Base-by-base conservation (phyloP, 2,888 invertebrate genomes). In the Drosophila meridionalis region DNA sequence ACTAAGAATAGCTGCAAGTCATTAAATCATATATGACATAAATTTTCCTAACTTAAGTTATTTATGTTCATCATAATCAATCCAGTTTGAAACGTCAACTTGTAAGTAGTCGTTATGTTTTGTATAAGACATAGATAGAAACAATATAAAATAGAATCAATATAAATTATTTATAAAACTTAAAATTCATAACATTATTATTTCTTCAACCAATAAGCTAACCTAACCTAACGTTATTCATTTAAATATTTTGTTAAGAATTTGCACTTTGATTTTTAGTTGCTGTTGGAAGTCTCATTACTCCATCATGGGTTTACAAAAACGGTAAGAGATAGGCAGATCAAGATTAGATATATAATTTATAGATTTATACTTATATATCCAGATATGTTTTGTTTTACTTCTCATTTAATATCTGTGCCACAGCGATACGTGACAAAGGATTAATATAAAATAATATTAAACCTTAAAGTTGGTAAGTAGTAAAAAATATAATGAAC, bases 401-500 rank as follows among this genome's bases (percentile, higher is more conserved):
- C 47, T 6, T 3, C 12, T 47, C 47, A 47, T 28, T 28, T 28
- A 30, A n/a, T 30, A 14, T 30, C 14, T 2, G 26, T 12, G 28
- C n/a, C 32, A 9, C n/a, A n/a, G n/a, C 9, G 9, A n/a, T 32
- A 9, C n/a, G 20, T 50, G n/a, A 11, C 11, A 20, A 11, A 34
- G 32, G 6, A 1, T 32, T 50, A 9, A 34, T 50, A 32, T 50
- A 9, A 28, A 50, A 36, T 6, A 34, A 36, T 9, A 36, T 20
- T 3, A 52, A 12, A 4, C 12, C 36, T 52, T 52, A 32, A 34
- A 6, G 34, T 6, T 34, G 34, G 20, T 20, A 48, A 30, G 30
- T 30, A 30, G n/a, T 32, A 34, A 34, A 52, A 52, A 34, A 30
- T 50, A 34, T 34, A 52, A 52, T 36, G 9, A 52, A 52, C 20